Evolutionary conservation across 2,113 vertebrate species (phyloP).

Genomic region (Crotalus helleri): DNA sequence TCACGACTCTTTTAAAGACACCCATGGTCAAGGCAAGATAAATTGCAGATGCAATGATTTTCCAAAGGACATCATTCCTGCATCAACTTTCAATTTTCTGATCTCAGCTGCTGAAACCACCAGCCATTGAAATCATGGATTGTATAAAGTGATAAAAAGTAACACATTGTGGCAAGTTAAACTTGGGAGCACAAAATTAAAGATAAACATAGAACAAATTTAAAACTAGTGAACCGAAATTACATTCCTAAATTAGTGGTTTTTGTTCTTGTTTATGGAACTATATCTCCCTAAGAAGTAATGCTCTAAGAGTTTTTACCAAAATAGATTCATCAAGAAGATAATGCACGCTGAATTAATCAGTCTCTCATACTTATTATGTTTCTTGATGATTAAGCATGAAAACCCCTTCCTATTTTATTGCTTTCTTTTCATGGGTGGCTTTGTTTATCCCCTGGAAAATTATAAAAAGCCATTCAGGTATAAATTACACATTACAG

Average conservation of each 20-base stretch:
- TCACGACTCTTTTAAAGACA: neutral
- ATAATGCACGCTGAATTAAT: neutral
- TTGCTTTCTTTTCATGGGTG: too few relatives aligned
- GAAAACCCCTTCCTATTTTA: too few relatives aligned
- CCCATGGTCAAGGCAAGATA: neutral
- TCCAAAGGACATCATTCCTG: neutral
- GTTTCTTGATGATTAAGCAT: too few relatives aligned
- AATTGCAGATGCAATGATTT: neutral
- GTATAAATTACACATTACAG: too few relatives aligned
- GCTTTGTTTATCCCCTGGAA: too few relatives aligned
- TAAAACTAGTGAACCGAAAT: neutral
- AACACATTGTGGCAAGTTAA: neutral
- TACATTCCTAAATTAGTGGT: neutral
- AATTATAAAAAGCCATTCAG: too few relatives aligned
- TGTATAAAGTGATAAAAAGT: neutral
- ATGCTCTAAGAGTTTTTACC: neutral
- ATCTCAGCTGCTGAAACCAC: neutral
- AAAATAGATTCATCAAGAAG: neutral
- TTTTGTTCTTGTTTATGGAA: neutral
- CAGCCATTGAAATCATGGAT: neutral
- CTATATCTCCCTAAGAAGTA: neutral
- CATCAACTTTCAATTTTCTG: neutral
- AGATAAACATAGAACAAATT: neutral
- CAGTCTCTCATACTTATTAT: too few relatives aligned
- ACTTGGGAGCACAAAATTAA: neutral